Base-by-base conservation (phyloP, 2,113 vertebrate species). In the Neogobius melanostomus region DNA sequence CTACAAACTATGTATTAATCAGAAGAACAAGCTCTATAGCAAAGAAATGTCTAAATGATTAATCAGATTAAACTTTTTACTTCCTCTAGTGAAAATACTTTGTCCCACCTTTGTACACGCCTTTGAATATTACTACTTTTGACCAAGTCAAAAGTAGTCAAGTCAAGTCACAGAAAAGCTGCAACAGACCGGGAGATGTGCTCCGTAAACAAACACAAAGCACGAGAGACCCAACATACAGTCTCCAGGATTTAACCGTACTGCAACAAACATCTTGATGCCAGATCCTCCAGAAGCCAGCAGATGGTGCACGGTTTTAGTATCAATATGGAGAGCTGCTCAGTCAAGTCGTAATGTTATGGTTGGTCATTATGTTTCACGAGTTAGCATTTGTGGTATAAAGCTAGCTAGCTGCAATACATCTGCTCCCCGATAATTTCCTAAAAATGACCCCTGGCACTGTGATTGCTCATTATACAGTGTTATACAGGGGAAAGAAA, bases 301-400 rank as follows among this genome's bases (percentile, higher is more conserved):
- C 59, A 45, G 59, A 61, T 61, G 59, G 59, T 61, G 16, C n/a
- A 16, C 42, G 14, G 42, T 44, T 61, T 61, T 61, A n/a, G 14
- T 45, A 12, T 42, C 59, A 61, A 61, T 8, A 45, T 6, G 15
- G 42, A 61, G 12, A n/a, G n/a, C 42, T 61, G 59, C 59, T n/a
- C 42, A 44, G 8, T 45, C 44, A 45, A 36, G 28, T 36, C 28
- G 28, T 36, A 36, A 36, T 36, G 28, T 36, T 36, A 36, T 36
- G 28, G 28, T 4, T 36, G 28, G 28, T 36, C 28, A 61, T 61
- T 45, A 61, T 45, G 42, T 61, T 8, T 61, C 15, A 10, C 14
- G 8, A 44, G 14, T 61, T 61, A 21, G 16, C 6, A 21, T 56
- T 56, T 56, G 17, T 15, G 49, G 49, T 1, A 11, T 9, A 53